Conservation (phyloP, 1,140 invertebrate species). For the Drosophila kikkawai region DNA sequence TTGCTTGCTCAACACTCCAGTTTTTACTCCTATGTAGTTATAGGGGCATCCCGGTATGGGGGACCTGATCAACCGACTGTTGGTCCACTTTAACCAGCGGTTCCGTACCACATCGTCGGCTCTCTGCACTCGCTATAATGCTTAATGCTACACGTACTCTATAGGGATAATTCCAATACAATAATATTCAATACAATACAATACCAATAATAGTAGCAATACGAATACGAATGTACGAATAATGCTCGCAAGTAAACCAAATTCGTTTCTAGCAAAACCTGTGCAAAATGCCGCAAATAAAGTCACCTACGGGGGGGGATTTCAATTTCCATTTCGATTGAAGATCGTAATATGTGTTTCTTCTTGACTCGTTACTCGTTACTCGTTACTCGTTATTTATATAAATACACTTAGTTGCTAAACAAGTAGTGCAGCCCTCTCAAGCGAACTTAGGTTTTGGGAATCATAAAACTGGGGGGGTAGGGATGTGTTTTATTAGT, state of each 20-base stretch:
- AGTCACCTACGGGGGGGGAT: slow-evolving; percentile 15
- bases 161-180: slow-evolving; percentile 60
- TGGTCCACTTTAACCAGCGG: slow-evolving; percentile 83
- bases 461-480: slow-evolving; percentile 10
- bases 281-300: slow-evolving; percentile 52
- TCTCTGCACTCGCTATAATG: slow-evolving; percentile 47
- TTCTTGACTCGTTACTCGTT: slow-evolving; percentile 26
- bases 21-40: slow-evolving; percentile 48
- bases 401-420: slow-evolving; percentile 44
- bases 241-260: slow-evolving; percentile 50
- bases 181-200: slow-evolving; percentile 60
- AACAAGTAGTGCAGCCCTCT: slow-evolving; percentile 54
- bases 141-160: slow-evolving; percentile 56
- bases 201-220: slow-evolving; percentile 38
- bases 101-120: slow-evolving; percentile 54
- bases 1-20: slow-evolving; percentile 79
- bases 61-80: slow-evolving; percentile 71
- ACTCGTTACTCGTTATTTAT: not conserved
- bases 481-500: slow-evolving; percentile 29
- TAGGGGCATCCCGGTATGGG: slow-evolving; percentile 18
- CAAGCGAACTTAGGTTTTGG: slow-evolving; percentile 31
- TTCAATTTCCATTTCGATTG: slow-evolving; percentile 10
- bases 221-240: slow-evolving; percentile 45
- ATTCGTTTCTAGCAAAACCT: slow-evolving; percentile 81
- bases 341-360: slow-evolving; percentile 24